Evolutionary conservation across 2,797 vertebrate species (phyloP), one percentile per base, ranked within the genome.

Genomic region (Neosilurus hyrtlii): DNA sequence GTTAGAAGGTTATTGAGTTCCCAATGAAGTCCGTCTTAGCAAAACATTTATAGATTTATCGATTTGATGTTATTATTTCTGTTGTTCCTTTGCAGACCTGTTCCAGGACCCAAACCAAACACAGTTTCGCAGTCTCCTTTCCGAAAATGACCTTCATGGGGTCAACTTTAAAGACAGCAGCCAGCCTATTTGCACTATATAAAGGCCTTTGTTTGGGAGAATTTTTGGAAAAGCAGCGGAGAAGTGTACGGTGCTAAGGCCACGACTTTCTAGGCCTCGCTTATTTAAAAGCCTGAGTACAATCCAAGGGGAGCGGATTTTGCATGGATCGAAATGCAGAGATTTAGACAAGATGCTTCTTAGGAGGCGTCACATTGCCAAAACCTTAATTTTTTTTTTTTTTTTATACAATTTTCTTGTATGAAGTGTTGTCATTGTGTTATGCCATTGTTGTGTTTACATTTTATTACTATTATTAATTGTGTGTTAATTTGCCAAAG

Each of bases 131-230:
- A 85, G 81, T 91, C 92, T 81, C 86, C 82, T n/a, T 93, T 92
- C 66, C 91, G 91, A 91, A 96, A 96, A 92, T 96, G 94, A 96
- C 91, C 91, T 88, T 86, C 37, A 83, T 75, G 77, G 88, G 83
- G 86, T 43, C 65, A 51, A 78, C 65, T 82, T 77, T 80, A 14
- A 87, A 88, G 85, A 89, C 89, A 82, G 82, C 88, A 87, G 85
- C 87, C 89, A 91, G 90, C 90, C 91, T 90, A 93, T 94, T 95
- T 95, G 94, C 94, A 95, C 94, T 94, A 95, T 90, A 93, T 89
- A 91, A 90, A 92, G 90, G 89, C 89, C 86, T 83, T 85, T 65
- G 76, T 72, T 83, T 83, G 62, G 67, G 84, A 72, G 81, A 82
- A 72, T 86, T 77, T 82, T 84, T 57, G 84, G 83, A 86, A 81